Evolutionary conservation across 2,113 vertebrate species (phyloP).

Genomic region (Aegypius monachus): DNA sequence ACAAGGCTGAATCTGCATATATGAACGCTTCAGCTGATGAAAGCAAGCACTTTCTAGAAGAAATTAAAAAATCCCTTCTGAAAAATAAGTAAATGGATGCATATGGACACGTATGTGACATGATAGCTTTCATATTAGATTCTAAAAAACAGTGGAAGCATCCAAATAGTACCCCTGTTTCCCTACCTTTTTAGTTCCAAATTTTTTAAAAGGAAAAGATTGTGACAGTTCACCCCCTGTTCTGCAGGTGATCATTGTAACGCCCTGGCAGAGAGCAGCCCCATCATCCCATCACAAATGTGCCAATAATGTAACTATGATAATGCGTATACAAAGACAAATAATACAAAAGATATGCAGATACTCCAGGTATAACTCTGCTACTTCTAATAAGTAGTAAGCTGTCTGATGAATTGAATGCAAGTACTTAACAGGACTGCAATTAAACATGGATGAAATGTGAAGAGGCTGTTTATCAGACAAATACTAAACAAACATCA

Average conservation of each 20-base stretch:
- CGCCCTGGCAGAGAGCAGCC: not conserved
- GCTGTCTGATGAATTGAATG: not conserved
- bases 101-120: not conserved
- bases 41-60: not conserved
- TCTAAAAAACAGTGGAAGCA: not conserved
- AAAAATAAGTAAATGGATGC: not conserved
- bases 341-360: not conserved
- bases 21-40: not conserved
- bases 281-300: not conserved
- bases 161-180: not conserved
- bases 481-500: not conserved
- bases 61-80: not conserved
- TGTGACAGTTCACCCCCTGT: not conserved
- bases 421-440: not conserved
- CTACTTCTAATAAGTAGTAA: not conserved
- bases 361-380: not conserved
- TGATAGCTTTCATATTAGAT: not conserved
- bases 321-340: not conserved
- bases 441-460: not conserved
- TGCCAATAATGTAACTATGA: not conserved
- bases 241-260: not conserved
- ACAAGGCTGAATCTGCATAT: not conserved
- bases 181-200: not conserved
- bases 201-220: not conserved
- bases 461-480: not conserved